Evolutionary conservation across 2,113 vertebrate species (phyloP).

Genomic region (Campylomormyrus numenius): DNA sequence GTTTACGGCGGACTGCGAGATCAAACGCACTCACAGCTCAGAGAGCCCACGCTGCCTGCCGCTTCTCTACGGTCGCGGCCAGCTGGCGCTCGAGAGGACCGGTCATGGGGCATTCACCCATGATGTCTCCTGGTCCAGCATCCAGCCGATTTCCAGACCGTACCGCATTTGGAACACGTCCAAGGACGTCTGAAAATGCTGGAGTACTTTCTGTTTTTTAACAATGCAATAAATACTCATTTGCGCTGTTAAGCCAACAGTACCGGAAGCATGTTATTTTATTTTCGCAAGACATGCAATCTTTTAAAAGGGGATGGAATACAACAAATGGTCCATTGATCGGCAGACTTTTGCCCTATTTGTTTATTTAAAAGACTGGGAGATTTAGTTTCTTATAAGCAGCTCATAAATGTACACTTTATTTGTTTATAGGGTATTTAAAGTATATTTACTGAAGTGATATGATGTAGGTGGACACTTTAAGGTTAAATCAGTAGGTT

Average conservation of each 20-base stretch:
- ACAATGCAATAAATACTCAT: conserved; percentile 7
- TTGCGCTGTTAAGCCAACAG: neutral
- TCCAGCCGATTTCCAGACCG: conserved; percentile 21
- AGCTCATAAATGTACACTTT: neutral
- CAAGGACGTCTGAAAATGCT: conserved; percentile 12
- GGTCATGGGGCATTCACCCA: conserved; percentile 30
- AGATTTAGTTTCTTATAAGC: neutral
- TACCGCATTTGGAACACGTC: conserved; percentile 7
- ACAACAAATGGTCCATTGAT: neutral
- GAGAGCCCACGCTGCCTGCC: conserved; percentile 6
- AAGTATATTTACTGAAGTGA: neutral
- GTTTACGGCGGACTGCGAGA: conserved; percentile 12
- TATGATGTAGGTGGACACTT: neutral
- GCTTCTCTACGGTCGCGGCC: neutral
- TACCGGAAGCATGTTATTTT: neutral
- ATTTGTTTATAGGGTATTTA: neutral
- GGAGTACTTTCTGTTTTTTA: neutral
- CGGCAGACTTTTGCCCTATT: neutral
- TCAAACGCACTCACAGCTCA: conserved; percentile 9
- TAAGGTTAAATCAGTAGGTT: neutral
- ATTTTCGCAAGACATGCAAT: neutral
- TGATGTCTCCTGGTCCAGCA: conserved; percentile 27
- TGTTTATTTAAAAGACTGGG: neutral
- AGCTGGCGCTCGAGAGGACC: conserved; percentile 17
- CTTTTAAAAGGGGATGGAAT: neutral